Evolutionary conservation across 2,113 vertebrate species (phyloP), one percentile per base, ranked within the genome.

Genomic region (Cheilinus undulatus): DNA sequence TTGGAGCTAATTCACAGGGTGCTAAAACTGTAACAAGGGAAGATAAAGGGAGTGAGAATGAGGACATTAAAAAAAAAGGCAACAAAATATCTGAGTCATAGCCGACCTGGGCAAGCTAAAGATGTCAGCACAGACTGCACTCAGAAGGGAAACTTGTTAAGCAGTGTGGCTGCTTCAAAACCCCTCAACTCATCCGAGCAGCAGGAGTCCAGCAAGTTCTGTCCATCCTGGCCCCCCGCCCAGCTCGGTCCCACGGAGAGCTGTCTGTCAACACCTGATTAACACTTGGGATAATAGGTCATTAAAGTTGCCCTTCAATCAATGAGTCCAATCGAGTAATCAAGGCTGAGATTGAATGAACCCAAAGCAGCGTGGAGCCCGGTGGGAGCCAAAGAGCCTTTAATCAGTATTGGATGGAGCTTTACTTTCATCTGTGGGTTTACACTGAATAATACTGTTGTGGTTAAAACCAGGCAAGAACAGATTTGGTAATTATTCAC

Each of bases 211-310:
- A 22, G 70, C 42, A 12, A 51, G 76, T 69, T 72, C 68, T 36
- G 74, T 79, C 78, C 71, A 19, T 77, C 76, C 53, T 75, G 72
- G 72, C 68, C 84, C 50, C 58, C 68, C 42, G 76, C 82, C 59
- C 46, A 69, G 68, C 53, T 61, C 65, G 12, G 67, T 76, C 79
- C 88, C 81, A 78, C 67, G 78, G 78, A 76, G 81, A 85, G 56
- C 80, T 81, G 86, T 88, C 84, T 73, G 75, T 89, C 86, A 86
- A 88, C 90, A 90, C 79, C 88, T 93, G 90, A 92, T 92, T 92
- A 93, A 92, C 86, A 88, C 90, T 91, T 82, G 80, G 88, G 89
- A 92, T 89, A 92, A 92, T 89, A 85, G 91, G 91, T 91, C 90
- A 92, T 93, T 93, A 93, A 86, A 87, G 87, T 88, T 89, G 80